Evolutionary conservation across 1,140 invertebrate species (phyloP).

Genomic region (Lerema accius): DNA sequence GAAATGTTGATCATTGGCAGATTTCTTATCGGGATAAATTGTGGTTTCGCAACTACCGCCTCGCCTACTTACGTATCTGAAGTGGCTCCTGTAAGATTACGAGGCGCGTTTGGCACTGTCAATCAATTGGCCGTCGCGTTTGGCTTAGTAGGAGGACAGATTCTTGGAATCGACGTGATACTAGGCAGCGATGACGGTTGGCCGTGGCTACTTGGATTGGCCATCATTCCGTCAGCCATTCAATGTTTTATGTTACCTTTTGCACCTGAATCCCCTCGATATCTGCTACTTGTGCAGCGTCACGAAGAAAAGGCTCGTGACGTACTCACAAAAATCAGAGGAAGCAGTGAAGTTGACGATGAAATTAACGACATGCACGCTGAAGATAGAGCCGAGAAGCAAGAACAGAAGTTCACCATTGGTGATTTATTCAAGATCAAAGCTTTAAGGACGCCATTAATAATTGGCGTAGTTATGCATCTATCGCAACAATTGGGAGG

Average conservation of each 20-base stretch:
- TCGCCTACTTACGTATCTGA: conserved; percentile 97
- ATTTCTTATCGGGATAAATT: conserved; percentile 78
- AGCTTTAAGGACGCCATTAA: conserved; percentile 90
- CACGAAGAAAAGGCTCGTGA: conserved; percentile 93
- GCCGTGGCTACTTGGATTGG: conserved; percentile 92
- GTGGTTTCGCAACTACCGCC: conserved; percentile 92
- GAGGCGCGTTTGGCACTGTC: conserved; percentile 93
- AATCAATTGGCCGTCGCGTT: conserved; percentile 95
- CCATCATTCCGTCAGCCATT: conserved; percentile 90
- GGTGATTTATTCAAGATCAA: conserved; percentile 90
- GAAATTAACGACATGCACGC: conserved; percentile 95
- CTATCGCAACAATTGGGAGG: conserved; percentile 97
- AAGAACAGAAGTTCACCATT: conserved; percentile 92
- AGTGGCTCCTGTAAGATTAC: conserved; percentile 93
- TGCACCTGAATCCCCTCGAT: conserved; percentile 92
- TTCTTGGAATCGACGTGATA: conserved; percentile 93
- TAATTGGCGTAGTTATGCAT: conserved; percentile 97
- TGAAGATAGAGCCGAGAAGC: conserved; percentile 91
- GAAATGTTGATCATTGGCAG: conserved; percentile 79
- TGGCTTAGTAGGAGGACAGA: conserved; percentile 92
- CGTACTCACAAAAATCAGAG: conserved; percentile 67
- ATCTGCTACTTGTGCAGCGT: conserved; percentile 92
- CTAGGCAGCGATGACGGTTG: conserved; percentile 93
- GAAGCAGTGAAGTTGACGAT: conserved; percentile 87
- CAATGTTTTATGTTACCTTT: conserved; percentile 93